Evolutionary conservation across 2,113 vertebrate species (phyloP), one percentile per base, ranked within the genome.

Genomic region (Porphyrio hochstetteri): DNA sequence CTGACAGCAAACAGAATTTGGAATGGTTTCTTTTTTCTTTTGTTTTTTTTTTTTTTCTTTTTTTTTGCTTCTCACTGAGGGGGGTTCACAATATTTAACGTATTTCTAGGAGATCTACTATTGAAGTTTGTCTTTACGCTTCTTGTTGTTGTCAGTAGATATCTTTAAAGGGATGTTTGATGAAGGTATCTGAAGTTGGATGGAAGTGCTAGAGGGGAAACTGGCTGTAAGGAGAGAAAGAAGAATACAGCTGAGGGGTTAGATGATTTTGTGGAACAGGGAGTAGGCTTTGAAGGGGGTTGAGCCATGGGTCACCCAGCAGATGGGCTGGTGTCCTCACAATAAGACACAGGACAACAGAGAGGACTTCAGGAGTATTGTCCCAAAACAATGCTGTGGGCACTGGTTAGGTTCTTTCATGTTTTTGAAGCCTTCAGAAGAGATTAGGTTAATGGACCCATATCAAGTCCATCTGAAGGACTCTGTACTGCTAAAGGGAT

Each of bases 111-210:
- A n/a, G 35, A 29, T 69, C 36, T 83, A 1, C 12, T 78, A 0
- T 33, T 70, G 33, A 77, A 56, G 11, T 36, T 81, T 11, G 5
- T 40, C 18, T 84, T 74, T 29, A 25, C 69, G 56, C 19, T 67
- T 25, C 71, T 48, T 86, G 27, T 53, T 57, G 14, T 15, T 69
- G 16, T 42, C 0, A 0, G 5, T 2, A 60, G 40, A 31, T 2
- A 2, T 52, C 42, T 53, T 70, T 42, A 28, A 46, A 64, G 14
- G 20, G 8, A 16, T 2, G 3, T 27, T 74, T 55, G 40, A 38
- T n/a, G 36, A 53, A 87, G 57, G 16, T 8, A 13, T 44, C 69
- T 77, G 64, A 33, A 59, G 20, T n/a, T 71, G 40, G 36, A 10
- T 67, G 31, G 46, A 87, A 31, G 2, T 46, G 5, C 31, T 59